phyloP scores from a whole-genome alignment of 2,888 invertebrate species.

The Chromoteleia sp. region DNA sequence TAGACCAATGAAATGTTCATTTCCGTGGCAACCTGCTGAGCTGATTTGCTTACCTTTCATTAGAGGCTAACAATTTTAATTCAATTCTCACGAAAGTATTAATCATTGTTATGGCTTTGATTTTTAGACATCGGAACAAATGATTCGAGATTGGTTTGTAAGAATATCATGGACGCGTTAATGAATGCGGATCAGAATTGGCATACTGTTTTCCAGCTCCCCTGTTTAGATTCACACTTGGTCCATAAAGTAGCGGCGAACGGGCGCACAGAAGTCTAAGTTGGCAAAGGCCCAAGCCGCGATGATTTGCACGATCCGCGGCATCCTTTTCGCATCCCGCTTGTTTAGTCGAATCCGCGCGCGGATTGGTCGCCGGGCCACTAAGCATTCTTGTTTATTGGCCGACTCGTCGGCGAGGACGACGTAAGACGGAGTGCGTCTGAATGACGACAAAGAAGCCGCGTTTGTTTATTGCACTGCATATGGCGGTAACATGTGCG shows the following conservation, averaged over 20 bases:
- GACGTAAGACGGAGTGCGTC: constrained; percentile 56
- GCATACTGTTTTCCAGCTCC: constrained; percentile 10
- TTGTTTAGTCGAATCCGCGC: constrained; percentile 73
- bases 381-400: constrained; percentile 75
- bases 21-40: too few species aligned
- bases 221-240: constrained; percentile 41
- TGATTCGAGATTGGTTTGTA: too few species aligned
- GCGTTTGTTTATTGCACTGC: constrained; percentile 83
- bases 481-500: constrained; percentile 83
- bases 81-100: too few species aligned
- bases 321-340: constrained; percentile 72
- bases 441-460: constrained; percentile 78
- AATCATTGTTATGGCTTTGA: too few species aligned
- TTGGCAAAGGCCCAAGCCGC: constrained; percentile 77
- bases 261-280: constrained; percentile 51
- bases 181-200: too few species aligned
- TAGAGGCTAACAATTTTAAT: too few species aligned
- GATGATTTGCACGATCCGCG: constrained; percentile 71
- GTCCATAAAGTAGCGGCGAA: constrained; percentile 36
- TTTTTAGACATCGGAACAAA: too few species aligned
- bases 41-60: too few species aligned
- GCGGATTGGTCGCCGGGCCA: constrained; percentile 72
- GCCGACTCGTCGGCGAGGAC: constrained; percentile 64
- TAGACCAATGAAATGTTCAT: too few species aligned
- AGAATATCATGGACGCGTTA: too few species aligned